Conservation (phyloP, 2,888 invertebrate genomes). For the Pyrochroa serraticornis region DNA sequence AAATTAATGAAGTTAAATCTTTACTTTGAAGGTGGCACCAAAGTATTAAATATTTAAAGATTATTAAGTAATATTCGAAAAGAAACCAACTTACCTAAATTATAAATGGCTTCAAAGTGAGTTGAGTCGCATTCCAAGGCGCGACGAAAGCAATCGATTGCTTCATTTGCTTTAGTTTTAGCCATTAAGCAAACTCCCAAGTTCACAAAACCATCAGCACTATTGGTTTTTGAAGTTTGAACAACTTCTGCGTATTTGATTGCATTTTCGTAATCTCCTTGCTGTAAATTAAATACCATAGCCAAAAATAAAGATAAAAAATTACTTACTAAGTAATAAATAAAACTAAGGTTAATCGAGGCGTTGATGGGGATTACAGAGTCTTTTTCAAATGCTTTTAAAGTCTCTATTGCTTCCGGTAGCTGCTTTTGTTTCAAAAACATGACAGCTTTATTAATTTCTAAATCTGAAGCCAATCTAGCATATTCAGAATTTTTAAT, state of each 20-base stretch:
- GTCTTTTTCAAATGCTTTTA: conserved; percentile 86
- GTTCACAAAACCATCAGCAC: conserved; percentile 83
- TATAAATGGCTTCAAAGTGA: conserved; percentile 84
- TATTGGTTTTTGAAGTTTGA: conserved; percentile 76
- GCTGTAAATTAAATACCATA: conserved; percentile 63
- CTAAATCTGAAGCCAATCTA: conserved; percentile 83
- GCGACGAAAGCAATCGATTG: conserved; percentile 73
- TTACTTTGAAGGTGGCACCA: too few relatives aligned
- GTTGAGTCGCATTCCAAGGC: conserved; percentile 81
- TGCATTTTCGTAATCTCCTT: conserved; percentile 80
- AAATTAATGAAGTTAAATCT: too few relatives aligned
- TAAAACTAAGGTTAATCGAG: conserved; percentile 85
- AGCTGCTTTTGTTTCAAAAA: conserved; percentile 83
- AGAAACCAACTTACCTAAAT: conserved; percentile 65
- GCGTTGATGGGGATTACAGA: conserved; percentile 83
- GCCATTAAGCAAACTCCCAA: conserved; percentile 80
- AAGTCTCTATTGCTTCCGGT: conserved; percentile 78
- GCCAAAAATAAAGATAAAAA: conserved; percentile 1
- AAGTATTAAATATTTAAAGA: too few relatives aligned
- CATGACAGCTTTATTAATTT: conserved; percentile 89
- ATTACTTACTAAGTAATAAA: conserved; percentile 73
- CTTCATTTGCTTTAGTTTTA: conserved; percentile 71
- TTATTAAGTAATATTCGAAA: too few relatives aligned
- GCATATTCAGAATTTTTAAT: conserved; percentile 89
- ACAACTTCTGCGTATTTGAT: conserved; percentile 77